Base-by-base conservation (phyloP, 2,888 invertebrate genomes). In the Drosophila lacicola region DNA sequence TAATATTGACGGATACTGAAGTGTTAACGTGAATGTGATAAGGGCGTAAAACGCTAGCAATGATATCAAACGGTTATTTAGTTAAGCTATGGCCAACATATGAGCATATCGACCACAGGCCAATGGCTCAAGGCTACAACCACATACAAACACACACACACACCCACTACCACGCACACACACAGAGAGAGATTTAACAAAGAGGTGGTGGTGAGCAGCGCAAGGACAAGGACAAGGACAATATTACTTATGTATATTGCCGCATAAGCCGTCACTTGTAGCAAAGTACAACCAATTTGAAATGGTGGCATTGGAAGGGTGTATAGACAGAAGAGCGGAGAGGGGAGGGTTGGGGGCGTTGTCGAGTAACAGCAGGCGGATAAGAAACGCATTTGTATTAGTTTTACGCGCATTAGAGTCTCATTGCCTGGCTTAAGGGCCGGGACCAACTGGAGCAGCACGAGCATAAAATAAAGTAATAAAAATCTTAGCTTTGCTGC, bases 381-480 rank as follows among this genome's bases (percentile, higher is more conserved):
- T 84, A 86, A 88, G 89, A 88, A 84, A 84, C 78, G 89, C 83
- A 84, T 84, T 84, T 84, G 83, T 84, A 84, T 84, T 84, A 84
- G 83, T 84, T 84, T 84, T 84, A 88, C 88, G 89, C 83, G 83
- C 83, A 84, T 84, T 84, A 84, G 89, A 88, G 83, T 84, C 83
- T 88, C 83, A 84, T 84, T 84, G 83, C 83, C 78, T 73, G 83
- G 83, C 88, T 88, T 84, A 88, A 64, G 88, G 71, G 50, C 39
- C 70, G 44, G 53, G 60, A 53, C 72, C 67, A 56, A 57, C 66
- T 54, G 56, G 47, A 60, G 57, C 60, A 65, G 68, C 70, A 85
- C 61, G 64, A 86, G 83, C 87, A 88, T 84, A 86, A 84, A 84
- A 84, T 84, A 88, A 78, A 84, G 83, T 86, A 88, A 84, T 84